Evolutionary conservation across 2,797 vertebrate genomes (phyloP).

Genomic region (Onychomys torridus): DNA sequence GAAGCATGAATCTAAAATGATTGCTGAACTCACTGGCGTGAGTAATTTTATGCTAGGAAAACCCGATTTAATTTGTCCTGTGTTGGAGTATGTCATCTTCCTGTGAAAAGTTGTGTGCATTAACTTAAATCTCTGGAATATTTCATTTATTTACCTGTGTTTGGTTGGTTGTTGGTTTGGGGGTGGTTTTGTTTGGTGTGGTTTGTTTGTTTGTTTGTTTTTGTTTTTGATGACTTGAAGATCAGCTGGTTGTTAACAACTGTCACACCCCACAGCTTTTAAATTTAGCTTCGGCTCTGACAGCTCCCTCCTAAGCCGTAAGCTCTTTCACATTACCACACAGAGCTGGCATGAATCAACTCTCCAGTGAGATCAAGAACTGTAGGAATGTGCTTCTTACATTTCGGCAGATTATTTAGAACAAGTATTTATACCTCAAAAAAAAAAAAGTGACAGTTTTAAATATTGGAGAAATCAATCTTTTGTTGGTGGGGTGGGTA

Average conservation of each 20-base stretch:
- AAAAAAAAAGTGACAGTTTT: conserved; percentile 80
- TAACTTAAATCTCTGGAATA: conserved; percentile 35
- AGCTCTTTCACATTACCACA: conserved; percentile 64
- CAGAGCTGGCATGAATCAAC: conserved; percentile 60
- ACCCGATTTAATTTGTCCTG: conserved; percentile 70
- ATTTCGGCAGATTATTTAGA: conserved; percentile 67
- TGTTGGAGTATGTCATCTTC: conserved; percentile 54
- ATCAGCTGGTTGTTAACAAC: conserved; percentile 72
- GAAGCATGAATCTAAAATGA: conserved; percentile 69
- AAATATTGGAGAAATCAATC: conserved; percentile 10
- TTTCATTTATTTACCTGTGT: conserved; percentile 35
- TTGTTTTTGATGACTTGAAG: conserved; percentile 63
- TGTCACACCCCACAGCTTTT: conserved; percentile 72
- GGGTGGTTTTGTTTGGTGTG: not conserved
- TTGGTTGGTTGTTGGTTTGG: not conserved
- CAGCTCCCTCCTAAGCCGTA: conserved; percentile 60
- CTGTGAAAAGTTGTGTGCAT: not conserved
- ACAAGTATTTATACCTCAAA: conserved; percentile 54
- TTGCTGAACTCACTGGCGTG: conserved; percentile 69
- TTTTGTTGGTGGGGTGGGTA: not conserved
- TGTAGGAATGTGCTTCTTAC: conserved; percentile 57
- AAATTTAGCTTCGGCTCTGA: conserved; percentile 61
- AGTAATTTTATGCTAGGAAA: conserved; percentile 73
- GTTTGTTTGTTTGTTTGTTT: not conserved
- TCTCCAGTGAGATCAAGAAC: conserved; percentile 47